Evolutionary conservation across 1,140 invertebrate genomes (phyloP), one percentile per base, ranked within the genome.

Genomic region (Bilobella aurantiaca): DNA sequence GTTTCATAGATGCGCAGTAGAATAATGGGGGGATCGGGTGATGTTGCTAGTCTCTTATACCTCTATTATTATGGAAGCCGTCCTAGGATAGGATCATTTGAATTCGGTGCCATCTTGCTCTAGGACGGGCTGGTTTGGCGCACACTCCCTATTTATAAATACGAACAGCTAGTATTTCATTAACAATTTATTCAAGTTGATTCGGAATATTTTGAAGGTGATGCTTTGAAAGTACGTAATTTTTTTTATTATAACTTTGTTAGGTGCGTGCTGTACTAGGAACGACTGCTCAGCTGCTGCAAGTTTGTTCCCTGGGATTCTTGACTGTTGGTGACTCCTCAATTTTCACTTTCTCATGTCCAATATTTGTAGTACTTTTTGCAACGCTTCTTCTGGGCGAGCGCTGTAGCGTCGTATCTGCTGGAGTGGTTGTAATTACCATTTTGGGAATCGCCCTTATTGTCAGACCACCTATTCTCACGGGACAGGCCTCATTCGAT

Each of bases 401-500:
- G 21, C 5, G 12, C 5, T 57, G 53, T 57, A 23, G 53, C 5
- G 8, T 57, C 27, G 53, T 57, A 8, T 28, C n/a, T 12, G 27
- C 23, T 57, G 53, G 53, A 21, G 27, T 49, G 57, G 58, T 23
- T 1, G 3, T 61, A 3, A 5, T 65, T 14, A 65, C 58, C 18
- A 3, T 29, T 21, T 14, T 60, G 21, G 65, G 60, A 3, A 37
- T 66, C 27, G 29, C 32, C 8, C 2, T 62, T 2, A 32, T 66
- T 21, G 5, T 56, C 2, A 5, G 64, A 47, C 68, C 68, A 34
- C 64, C 68, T 5, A 58, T 66, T 25, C 30, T 69, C 1, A 69
- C 64, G 1, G 68, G 68, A 34, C 2, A 16, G 21, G 21, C 8
- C 5, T 57, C 53, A 23, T 8, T 57, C 53, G 53, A 57, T 28